Evolutionary conservation across 2,888 invertebrate species (phyloP), one percentile per base, ranked within the genome.

Genomic region (Phymatocera aterrima): DNA sequence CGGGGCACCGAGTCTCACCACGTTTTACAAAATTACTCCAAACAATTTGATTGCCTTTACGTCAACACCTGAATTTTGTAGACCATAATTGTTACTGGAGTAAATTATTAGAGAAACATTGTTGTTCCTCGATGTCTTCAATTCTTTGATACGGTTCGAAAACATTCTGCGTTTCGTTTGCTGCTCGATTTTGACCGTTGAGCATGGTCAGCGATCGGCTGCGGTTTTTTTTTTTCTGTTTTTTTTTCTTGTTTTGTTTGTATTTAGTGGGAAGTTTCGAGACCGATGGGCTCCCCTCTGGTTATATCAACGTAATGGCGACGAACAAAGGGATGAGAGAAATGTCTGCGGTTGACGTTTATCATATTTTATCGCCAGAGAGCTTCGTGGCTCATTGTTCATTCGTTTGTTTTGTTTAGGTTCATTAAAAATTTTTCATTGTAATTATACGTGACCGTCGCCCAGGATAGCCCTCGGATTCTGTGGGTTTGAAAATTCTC

Each of bases 281-380:
- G 72, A 72, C 34, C 28, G n/a, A 68, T 68, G 43, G n/a, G 21
- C 1, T 40, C n/a, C 46, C 12, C 46, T 43, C 51, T 12, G 24
- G 75, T 37, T 75, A n/a, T n/a, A 54, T 48, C 72, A 68, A 72
- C 51, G 34, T 48, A 31, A 68, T 40, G n/a, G n/a, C 18, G 72
- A 10, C 24, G 37, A 72, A 75, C 75, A 75, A 75, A 75, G 28
- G 60, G 40, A 60, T 18, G 75, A 21, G 70, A 54, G 75, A 48
- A 40, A 75, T 54, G 40, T 40, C 21, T 60, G 57, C 75, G 31
- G 75, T 77, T 82, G 82, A 83, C 82, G 81, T 82, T 88, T 85
- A 87, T 88, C 87, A 87, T 88, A 87, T 87, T 88, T 88, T 87
- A 88, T 88, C 87, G 83, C 87, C 85, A 85, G 84, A 83, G 83